Percentiles rank a stretch among this genome's conserved stretches.
phyloP scores from a whole-genome alignment of 2,113 vertebrate genomes.

The Gadus chalcogrammus region DNA sequence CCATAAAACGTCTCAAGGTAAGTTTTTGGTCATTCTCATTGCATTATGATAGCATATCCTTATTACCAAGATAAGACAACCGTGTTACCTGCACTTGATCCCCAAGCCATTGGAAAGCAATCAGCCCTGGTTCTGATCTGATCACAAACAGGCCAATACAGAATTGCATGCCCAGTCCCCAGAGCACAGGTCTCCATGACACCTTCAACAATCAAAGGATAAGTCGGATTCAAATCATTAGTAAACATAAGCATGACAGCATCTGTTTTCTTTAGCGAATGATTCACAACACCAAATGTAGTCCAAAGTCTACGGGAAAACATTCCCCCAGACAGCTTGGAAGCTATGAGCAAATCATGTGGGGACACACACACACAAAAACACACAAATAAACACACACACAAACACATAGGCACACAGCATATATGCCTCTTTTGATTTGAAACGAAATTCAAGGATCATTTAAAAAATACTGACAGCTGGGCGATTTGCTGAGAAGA shows the following conservation, averaged over 20 bases:
- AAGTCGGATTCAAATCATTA: not conserved
- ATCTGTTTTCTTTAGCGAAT: not conserved
- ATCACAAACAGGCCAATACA: constrained; percentile 86
- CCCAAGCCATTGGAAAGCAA: constrained; percentile 88
- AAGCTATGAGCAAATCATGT: not conserved
- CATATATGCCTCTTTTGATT: constrained; percentile 7
- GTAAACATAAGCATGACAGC: not conserved
- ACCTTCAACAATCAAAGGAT: constrained; percentile 69
- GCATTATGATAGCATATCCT: not conserved
- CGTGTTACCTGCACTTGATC: constrained; percentile 85
- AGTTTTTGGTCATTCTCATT: not conserved
- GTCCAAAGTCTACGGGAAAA: constrained; percentile 47
- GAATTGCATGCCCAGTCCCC: constrained; percentile 90
- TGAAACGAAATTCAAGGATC: not conserved
- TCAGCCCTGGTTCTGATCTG: constrained; percentile 80
- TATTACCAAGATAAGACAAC: constrained; percentile 3
- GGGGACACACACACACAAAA: not conserved
- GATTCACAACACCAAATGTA: constrained; percentile 33
- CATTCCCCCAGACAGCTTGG: constrained; percentile 36
- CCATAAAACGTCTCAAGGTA: constrained; percentile 45
- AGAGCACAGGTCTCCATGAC: constrained; percentile 82
- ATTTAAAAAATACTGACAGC: constrained; percentile 68
- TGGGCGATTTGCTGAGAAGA: constrained; percentile 79
- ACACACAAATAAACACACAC: too few relatives aligned
- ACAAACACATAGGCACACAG: not conserved